phyloP scores from a whole-genome alignment of 2,888 invertebrate genomes.

The Gortyna flavago region DNA sequence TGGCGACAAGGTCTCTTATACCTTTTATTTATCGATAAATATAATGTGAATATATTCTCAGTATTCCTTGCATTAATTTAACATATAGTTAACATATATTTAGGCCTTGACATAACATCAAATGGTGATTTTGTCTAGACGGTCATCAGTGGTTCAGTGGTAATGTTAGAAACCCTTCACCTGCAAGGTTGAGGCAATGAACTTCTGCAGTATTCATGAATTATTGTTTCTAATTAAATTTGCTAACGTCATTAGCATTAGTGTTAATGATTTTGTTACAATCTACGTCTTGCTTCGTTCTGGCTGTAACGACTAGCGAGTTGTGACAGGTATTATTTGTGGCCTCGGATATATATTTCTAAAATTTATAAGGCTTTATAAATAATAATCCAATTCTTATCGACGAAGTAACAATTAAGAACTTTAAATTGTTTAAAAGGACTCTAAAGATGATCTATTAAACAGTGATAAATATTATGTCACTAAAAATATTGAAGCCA shows the following conservation, averaged over 20 bases:
- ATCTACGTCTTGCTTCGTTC: constrained; percentile 5
- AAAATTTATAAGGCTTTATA: not conserved
- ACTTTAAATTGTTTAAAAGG: not conserved
- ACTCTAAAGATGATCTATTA: not conserved
- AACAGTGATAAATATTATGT: not conserved
- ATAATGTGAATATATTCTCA: constrained; percentile 50
- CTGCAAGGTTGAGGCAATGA: constrained; percentile 45
- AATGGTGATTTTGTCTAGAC: constrained; percentile 48
- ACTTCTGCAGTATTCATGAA: constrained; percentile 38
- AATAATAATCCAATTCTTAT: not conserved
- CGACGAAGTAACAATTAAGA: not conserved
- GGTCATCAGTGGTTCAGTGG: not conserved
- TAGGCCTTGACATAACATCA: constrained; percentile 57
- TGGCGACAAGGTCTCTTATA: constrained; percentile 53
- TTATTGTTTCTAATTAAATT: constrained; percentile 10
- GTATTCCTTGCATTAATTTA: constrained; percentile 57
- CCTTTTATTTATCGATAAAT: constrained; percentile 59
- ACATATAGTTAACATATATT: constrained; percentile 55
- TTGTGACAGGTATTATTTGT: not conserved
- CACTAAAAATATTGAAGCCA: not conserved
- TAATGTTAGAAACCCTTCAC: constrained; percentile 47
- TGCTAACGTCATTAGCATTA: constrained; percentile 8
- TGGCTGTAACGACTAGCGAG: not conserved
- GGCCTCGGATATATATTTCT: not conserved
- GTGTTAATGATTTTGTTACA: constrained; percentile 5